Conservation (phyloP, 2,888 invertebrate species). For the Hypercompe scribonia region DNA sequence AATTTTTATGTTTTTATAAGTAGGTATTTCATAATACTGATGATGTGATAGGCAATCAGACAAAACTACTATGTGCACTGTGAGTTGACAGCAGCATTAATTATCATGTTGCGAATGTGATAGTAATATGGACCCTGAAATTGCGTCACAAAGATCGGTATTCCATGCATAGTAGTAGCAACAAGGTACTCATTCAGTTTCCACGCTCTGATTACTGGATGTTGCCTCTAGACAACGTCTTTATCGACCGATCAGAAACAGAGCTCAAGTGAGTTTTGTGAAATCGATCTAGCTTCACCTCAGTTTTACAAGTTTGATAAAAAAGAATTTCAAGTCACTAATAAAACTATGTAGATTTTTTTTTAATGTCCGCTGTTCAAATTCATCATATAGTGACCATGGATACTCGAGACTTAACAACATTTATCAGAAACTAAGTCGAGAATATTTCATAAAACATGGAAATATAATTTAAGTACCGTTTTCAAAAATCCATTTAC, state of each 20-base stretch:
- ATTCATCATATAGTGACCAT: neutral
- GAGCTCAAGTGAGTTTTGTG: slow-evolving; percentile 66
- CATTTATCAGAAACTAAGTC: too few species aligned
- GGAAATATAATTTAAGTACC: slow-evolving; percentile 4
- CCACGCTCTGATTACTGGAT: slow-evolving; percentile 87
- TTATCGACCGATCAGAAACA: slow-evolving; percentile 83
- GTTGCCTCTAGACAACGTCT: slow-evolving; percentile 85
- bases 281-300: slow-evolving; percentile 57
- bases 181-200: slow-evolving; percentile 81
- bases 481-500: neutral
- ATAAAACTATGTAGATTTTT: too few species aligned
- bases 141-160: slow-evolving; percentile 60
- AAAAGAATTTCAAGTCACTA: too few species aligned
- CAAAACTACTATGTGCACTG: slow-evolving; percentile 47
- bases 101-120: slow-evolving; percentile 33
- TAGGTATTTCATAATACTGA: neutral
- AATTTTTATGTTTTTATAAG: neutral
- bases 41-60: slow-evolving; percentile 22
- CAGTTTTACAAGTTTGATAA: slow-evolving; percentile 31
- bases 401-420: neutral
- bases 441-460: neutral
- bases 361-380: neutral
- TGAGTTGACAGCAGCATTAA: slow-evolving; percentile 39
- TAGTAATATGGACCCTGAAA: slow-evolving; percentile 56
- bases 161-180: slow-evolving; percentile 64